phyloP scores from a whole-genome alignment of 2,888 invertebrate genomes.

The Ophraella communa region DNA sequence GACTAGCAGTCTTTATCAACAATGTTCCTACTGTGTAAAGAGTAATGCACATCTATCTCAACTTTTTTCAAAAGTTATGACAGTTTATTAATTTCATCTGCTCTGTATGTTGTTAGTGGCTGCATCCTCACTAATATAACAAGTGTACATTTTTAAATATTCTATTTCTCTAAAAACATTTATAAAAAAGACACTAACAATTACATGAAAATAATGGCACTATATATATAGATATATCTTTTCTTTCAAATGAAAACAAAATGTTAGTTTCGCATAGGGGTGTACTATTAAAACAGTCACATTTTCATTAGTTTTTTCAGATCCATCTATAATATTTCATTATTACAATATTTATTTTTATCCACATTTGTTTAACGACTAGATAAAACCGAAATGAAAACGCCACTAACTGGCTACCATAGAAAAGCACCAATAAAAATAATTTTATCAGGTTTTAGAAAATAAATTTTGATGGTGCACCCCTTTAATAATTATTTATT shows the following conservation, averaged over 20 bases:
- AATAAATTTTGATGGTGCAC: not conserved
- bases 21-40: not conserved
- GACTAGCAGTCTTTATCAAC: not conserved
- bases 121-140: constrained; percentile 60
- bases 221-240: constrained; percentile 53
- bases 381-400: too few species aligned
- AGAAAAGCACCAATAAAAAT: not conserved
- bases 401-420: not conserved
- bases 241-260: constrained; percentile 46
- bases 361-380: too few species aligned
- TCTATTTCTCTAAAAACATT: constrained; percentile 61
- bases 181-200: constrained; percentile 61
- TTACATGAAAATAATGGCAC: constrained; percentile 62
- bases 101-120: constrained; percentile 52
- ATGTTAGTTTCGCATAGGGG: constrained; percentile 40
- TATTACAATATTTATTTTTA: too few species aligned
- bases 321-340: not conserved
- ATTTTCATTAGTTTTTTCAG: not conserved
- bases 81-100: constrained; percentile 48
- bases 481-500: not conserved
- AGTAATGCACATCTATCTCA: constrained; percentile 2
- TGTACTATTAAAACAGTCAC: constrained; percentile 26
- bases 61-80: constrained; percentile 8
- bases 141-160: constrained; percentile 60
- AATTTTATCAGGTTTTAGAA: not conserved